These are phyloP conservation scores for Cecidostiba fungosa DNA, from an alignment of 2,888 invertebrate species.

Conservation along the genomic window DNA sequence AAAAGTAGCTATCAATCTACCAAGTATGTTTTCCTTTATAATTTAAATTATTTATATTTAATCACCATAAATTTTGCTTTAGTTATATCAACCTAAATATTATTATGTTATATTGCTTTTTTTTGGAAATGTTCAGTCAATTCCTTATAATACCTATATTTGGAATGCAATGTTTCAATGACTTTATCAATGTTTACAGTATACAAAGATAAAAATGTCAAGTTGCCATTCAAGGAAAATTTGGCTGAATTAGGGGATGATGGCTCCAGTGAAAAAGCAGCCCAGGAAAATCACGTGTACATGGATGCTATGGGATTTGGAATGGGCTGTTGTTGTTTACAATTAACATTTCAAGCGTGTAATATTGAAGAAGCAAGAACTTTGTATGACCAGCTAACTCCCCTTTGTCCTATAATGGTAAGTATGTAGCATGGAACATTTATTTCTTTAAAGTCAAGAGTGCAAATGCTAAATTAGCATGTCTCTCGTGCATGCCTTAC, in stretches of 20 bases:
- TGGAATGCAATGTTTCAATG: background rate
- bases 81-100: background rate
- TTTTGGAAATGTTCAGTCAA: background rate
- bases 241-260: constrained; percentile 84
- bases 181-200: constrained; percentile 83
- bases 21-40: constrained; percentile 84
- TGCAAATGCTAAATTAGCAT: constrained; percentile 61
- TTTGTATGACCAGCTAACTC: constrained; percentile 98
- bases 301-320: constrained; percentile 99
- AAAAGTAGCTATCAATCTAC: constrained; percentile 98
- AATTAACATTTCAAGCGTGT: constrained; percentile 97
- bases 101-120: background rate
- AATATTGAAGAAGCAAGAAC: constrained; percentile 97
- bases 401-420: constrained; percentile 98
- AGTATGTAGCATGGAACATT: constrained; percentile 64
- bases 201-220: constrained; percentile 93
- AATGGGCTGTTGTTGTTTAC: constrained; percentile 99
- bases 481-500: constrained; percentile 62
- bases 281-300: constrained; percentile 95
- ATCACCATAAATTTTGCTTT: background rate
- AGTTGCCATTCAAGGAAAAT: constrained; percentile 88
- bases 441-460: constrained; percentile 38
- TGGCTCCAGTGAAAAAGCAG: constrained; percentile 83
- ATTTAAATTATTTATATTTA: background rate
- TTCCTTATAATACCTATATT: constrained; percentile 10